These are phyloP conservation scores for Habroteleia sp. DNA, from an alignment of 2,888 invertebrate genomes.

Conservation along the genomic window DNA sequence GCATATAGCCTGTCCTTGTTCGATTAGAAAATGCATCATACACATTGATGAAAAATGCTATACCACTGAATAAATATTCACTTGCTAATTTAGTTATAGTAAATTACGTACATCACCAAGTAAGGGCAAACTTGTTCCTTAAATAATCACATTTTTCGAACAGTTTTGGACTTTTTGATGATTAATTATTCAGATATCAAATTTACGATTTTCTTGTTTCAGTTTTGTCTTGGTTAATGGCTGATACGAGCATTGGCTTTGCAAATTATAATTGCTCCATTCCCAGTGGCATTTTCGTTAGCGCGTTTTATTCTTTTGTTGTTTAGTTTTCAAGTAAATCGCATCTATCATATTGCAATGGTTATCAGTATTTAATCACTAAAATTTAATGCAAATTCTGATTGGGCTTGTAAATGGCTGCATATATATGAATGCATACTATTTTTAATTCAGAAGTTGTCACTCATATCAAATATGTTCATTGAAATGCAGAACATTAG, in stretches of 20 bases:
- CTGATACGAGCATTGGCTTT: conserved; percentile 9
- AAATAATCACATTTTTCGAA: background rate
- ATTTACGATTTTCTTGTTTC: conserved; percentile 21
- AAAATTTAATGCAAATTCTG: no score
- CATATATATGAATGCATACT: no score
- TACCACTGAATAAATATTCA: conserved; percentile 18
- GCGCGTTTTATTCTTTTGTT: no score
- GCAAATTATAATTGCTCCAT: conserved; percentile 6
- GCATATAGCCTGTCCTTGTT: conserved; percentile 54
- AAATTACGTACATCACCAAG: background rate
- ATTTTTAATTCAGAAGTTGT: no score
- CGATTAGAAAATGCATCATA: conserved; percentile 43
- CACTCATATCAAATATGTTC: conserved; percentile 23
- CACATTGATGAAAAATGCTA: conserved; percentile 25
- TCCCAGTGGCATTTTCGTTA: no score
- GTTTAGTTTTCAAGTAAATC: no score
- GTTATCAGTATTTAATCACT: no score
- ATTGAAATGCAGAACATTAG: conserved; percentile 29
- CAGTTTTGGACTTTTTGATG: conserved; percentile 1
- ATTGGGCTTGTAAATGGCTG: no score
- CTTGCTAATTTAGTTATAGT: background rate
- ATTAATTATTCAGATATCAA: conserved; percentile 15
- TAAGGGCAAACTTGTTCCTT: background rate
- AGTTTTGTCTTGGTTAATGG: conserved; percentile 2
- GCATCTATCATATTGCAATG: no score